A percentile compares a stretch with the other conserved stretches of the same genome.
phyloP scores from a whole-genome alignment of 2,888 invertebrate genomes.

The Lucinisca nassula region DNA sequence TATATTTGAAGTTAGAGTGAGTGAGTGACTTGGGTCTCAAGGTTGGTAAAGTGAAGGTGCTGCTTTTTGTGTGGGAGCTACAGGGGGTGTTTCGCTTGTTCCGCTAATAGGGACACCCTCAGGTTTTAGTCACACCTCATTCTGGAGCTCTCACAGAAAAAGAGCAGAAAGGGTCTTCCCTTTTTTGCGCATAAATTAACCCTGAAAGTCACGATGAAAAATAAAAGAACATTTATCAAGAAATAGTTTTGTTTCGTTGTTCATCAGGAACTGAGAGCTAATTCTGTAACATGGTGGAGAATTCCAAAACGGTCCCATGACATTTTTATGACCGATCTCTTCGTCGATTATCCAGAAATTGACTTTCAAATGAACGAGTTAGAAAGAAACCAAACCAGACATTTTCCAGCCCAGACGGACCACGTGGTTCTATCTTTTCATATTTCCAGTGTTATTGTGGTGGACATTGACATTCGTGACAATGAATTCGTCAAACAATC shows the following conservation, averaged over 20 bases:
- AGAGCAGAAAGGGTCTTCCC: too few species aligned
- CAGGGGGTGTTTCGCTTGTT: too few species aligned
- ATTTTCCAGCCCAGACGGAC: not conserved
- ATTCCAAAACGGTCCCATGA: not conserved
- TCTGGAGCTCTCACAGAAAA: too few species aligned
- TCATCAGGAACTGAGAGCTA: not conserved
- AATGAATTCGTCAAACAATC: not conserved
- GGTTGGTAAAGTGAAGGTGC: too few species aligned
- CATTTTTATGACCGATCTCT: not conserved
- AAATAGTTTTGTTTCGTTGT: not conserved
- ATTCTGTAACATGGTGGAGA: slow-evolving; percentile 2
- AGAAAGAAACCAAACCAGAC: not conserved
- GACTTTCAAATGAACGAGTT: not conserved
- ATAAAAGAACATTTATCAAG: not conserved
- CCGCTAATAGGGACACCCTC: too few species aligned
- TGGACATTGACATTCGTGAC: not conserved
- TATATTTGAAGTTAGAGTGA: too few species aligned
- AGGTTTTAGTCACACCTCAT: too few species aligned
- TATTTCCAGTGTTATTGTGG: not conserved
- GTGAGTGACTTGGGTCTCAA: too few species aligned
- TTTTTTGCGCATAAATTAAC: too few species aligned
- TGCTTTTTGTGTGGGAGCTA: too few species aligned
- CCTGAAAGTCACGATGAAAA: too few species aligned
- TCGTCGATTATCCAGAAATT: not conserved
- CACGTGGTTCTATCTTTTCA: not conserved